phyloP scores from a whole-genome alignment of 2,797 vertebrate genomes.

The Euphonia xanthogaster region DNA sequence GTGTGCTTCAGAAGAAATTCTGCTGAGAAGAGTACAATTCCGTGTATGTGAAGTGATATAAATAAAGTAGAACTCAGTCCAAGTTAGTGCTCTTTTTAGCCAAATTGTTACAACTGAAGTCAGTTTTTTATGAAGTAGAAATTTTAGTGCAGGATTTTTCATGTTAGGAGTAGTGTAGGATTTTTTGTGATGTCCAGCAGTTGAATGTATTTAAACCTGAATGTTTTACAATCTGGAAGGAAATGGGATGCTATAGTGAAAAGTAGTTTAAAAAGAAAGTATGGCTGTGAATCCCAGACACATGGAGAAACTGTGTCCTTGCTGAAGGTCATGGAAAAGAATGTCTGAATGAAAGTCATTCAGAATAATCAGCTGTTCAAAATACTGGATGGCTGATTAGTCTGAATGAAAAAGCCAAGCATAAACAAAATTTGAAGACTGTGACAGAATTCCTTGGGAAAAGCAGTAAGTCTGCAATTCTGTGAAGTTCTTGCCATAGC shows the following conservation, averaged over 20 bases:
- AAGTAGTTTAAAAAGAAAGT: not conserved
- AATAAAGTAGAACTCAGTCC: not conserved
- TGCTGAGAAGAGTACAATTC: not conserved
- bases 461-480: not conserved
- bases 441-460: not conserved
- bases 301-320: not conserved
- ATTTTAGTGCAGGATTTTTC: not conserved
- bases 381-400: not conserved
- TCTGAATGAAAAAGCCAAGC: not conserved
- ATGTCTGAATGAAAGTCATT: not conserved
- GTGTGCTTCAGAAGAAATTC: not conserved
- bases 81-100: not conserved
- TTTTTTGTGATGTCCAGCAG: not conserved
- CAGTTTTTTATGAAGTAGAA: not conserved
- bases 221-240: not conserved
- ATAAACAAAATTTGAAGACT: not conserved
- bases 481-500: not conserved
- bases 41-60: not conserved
- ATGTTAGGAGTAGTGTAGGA: not conserved
- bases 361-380: not conserved
- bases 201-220: not conserved
- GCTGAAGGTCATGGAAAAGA: not conserved
- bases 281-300: not conserved
- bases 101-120: not conserved
- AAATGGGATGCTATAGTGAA: not conserved